Evolutionary conservation across 2,888 invertebrate genomes (phyloP), one percentile per base, ranked within the genome.

Genomic region (Pasiphila rectangulata): DNA sequence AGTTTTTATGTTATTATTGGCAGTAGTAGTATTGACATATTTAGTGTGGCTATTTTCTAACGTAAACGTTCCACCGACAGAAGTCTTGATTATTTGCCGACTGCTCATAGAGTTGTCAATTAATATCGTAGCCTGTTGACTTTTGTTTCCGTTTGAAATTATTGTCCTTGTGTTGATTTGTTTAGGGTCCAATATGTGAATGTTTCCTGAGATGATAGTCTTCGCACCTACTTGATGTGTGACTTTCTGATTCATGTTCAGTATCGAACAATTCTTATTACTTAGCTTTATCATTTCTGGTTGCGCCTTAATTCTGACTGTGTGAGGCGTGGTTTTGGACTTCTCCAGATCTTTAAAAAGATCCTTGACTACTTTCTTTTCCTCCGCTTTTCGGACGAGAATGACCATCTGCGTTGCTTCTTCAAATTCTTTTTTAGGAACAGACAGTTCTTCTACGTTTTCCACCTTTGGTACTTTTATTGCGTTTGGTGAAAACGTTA

Each of bases 401-500:
- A 87, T 87, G 5, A 87, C 80, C 87, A 88, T 87, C 67, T 88
- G 84, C 27, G 87, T 86, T 0, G 89, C 89, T 57, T 88, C 89
- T 60, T 90, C 90, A 57, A 79, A 52, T 3, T 72, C 63, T 43
- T 77, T 79, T 59, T 76, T 83, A 15, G 45, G 41, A 38, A 50
- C 41, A 12, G 45, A 5, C 13, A 70, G 51, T 57, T 84, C 83
- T 51, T 81, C 78, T 4, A 72, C 51, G 40, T 85, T 83, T 43
- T 79, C 72, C 12, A 90, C 81, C 61, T 91, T 90, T 15, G 91
- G 78, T 30, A 93, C 87, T 80, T 93, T 93, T 56, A 93, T 92
- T 42, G 91, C 89, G 54, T 92, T 92, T 2, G 94, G 93, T 12
- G 93, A 93, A 71, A 93, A 94, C 20, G 93, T 93, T 68, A 94